Evolutionary conservation across 2,113 vertebrate species (phyloP).

Genomic region (Telmatochromis sp.): DNA sequence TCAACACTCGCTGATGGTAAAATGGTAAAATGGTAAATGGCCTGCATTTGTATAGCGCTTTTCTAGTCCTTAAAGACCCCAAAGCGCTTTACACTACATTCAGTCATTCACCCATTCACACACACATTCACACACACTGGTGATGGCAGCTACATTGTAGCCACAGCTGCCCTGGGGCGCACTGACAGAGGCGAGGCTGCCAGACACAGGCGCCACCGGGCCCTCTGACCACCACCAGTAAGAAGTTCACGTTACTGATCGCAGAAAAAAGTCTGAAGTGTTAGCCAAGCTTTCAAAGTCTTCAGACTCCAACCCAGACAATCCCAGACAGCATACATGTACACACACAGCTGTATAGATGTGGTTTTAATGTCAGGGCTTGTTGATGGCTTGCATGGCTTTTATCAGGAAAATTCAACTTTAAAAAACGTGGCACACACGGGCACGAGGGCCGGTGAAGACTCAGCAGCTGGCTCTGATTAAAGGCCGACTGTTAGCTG

Average conservation of each 20-base stretch:
- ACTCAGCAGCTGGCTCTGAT: background rate
- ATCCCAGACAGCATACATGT: background rate
- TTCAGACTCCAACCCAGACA: background rate
- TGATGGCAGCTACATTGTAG: too few species aligned
- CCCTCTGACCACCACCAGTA: too few species aligned
- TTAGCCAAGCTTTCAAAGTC: background rate
- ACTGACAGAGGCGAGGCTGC: too few species aligned
- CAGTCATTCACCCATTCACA: too few species aligned
- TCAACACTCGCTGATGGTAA: too few species aligned
- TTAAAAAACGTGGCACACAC: rapidly evolving
- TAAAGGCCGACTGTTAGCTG: background rate
- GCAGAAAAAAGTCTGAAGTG: background rate
- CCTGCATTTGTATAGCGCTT: too few species aligned
- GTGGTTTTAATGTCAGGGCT: background rate
- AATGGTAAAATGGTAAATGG: too few species aligned
- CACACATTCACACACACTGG: too few species aligned
- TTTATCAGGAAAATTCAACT: background rate
- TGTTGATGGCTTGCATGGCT: background rate
- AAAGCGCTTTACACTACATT: too few species aligned
- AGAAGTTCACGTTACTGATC: background rate
- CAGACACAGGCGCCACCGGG: too few species aligned
- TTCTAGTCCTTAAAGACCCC: too few species aligned
- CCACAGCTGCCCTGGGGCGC: too few species aligned
- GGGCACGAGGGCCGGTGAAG: background rate
- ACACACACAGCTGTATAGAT: background rate